A percentile compares a stretch with the other conserved stretches of the same genome.
These are phyloP conservation scores for Pteria penguin DNA, from an alignment of 2,888 invertebrate genomes.

Conservation along the genomic window DNA sequence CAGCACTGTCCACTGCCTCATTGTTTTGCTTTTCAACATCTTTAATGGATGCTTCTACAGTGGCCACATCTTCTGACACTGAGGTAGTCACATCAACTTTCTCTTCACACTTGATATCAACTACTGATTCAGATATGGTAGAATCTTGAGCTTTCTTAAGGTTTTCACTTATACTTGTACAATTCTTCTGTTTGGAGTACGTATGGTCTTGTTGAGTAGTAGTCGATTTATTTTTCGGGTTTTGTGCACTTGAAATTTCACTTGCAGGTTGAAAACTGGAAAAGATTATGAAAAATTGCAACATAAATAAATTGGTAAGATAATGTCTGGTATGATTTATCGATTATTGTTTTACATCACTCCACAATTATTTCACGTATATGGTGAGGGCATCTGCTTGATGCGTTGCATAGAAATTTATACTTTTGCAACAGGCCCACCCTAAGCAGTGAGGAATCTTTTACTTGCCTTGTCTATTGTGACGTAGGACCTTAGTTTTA, in stretches of 20 bases:
- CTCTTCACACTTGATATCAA: not conserved
- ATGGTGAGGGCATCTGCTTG: no score
- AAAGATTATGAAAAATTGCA: not conserved
- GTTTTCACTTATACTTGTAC: conserved; percentile 5
- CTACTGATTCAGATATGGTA: not conserved
- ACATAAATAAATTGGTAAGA: no score
- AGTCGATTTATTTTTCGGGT: conserved; percentile 1
- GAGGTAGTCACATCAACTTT: not conserved
- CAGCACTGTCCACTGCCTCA: conserved; percentile 10
- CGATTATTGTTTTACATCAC: no score
- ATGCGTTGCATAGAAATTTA: no score
- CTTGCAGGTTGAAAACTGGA: not conserved
- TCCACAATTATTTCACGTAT: no score
- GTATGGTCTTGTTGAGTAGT: conserved; percentile 37
- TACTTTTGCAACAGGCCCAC: no score
- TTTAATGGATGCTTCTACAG: not conserved
- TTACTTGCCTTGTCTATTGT: no score
- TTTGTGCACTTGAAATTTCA: not conserved
- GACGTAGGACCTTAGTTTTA: no score
- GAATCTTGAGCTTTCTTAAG: not conserved
- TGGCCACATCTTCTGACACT: not conserved
- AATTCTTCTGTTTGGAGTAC: conserved; percentile 35
- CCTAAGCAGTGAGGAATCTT: no score
- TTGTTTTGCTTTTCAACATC: not conserved
- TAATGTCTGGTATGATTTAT: no score